Base-by-base conservation (phyloP, 2,797 vertebrate species). In the Catamblyrhynchus diadema region DNA sequence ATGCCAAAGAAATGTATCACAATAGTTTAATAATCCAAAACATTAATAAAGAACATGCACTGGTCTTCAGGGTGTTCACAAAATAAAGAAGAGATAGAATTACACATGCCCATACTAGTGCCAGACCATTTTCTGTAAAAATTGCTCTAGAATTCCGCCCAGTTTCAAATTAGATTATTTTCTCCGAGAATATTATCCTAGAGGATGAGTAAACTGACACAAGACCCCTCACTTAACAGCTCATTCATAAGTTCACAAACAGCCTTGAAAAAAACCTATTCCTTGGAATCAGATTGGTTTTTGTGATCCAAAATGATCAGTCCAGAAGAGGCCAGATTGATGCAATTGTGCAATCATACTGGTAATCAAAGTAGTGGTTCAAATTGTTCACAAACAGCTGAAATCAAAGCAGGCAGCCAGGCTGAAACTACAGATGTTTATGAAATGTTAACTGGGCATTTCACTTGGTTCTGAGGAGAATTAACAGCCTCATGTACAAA, bases 391-490 rank as follows among this genome's bases (percentile, higher is more conserved):
- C 39, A 83, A 72, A 75, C 69, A 51, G 23, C 41, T 71, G 33
- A 90, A 88, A 90, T 47, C 35, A 60, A 90, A 33, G 59, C 9
- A 86, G 37, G 66, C 62, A 79, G 60, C 23, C 66, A 77, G 59
- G 66, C 5, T 59, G 37, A 91, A 51, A 64, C 65, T 86, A 72
- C 23, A 81, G 73, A 72, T 90, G 87, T 88, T 93, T 94, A 86
- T 69, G 80, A 95, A 81, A 92, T 6, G 28, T 94, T 93, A 95
- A 93, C 72, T 44, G 89, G 75, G 75, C 61, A 75, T 84, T 95
- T 90, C 70, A 72, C 54, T 88, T 19, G 0, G 51, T 88, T 95
- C 67, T 62, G 70, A 86, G 57, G 65, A 91, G 86, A 93, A 95
- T 90, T 92, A 96, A 96, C 54, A 88, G 44, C 70, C 66, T 91